These are phyloP conservation scores for Hepsetus odoe DNA, from an alignment of 2,113 vertebrate species.

Conservation along the genomic window DNA sequence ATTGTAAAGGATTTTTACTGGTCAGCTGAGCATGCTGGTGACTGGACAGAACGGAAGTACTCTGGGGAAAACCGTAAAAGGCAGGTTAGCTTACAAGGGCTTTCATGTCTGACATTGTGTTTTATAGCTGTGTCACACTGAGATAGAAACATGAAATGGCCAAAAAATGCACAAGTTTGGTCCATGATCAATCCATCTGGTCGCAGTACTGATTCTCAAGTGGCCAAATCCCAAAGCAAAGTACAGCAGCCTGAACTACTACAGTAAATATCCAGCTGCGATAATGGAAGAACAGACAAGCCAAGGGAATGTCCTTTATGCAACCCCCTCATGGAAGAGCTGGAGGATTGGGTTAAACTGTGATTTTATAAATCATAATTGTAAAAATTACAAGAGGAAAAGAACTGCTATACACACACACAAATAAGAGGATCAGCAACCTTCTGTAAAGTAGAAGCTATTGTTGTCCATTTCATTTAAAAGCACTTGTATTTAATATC, in stretches of 20 bases:
- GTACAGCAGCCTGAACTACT: conserved; percentile 53
- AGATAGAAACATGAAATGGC: conserved; percentile 7
- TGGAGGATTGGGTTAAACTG: conserved; percentile 51
- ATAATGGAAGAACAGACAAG: too few relatives aligned
- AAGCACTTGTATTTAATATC: background rate
- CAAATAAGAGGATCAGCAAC: background rate
- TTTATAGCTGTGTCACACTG: conserved; percentile 19
- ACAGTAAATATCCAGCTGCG: too few relatives aligned
- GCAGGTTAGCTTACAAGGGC: background rate
- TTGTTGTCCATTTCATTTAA: background rate
- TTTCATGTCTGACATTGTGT: conserved; percentile 1
- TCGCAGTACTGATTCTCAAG: too few relatives aligned
- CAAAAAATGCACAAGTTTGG: too few relatives aligned
- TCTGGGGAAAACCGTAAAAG: background rate
- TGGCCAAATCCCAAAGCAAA: conserved; percentile 54
- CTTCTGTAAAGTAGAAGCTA: background rate
- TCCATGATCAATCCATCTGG: too few relatives aligned
- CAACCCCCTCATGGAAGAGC: conserved; percentile 53
- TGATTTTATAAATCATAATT: too few relatives aligned
- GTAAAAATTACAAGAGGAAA: too few relatives aligned
- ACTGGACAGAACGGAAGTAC: conserved; percentile 29
- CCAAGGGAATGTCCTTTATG: conserved; percentile 52
- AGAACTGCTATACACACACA: background rate
- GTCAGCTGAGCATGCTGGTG: conserved; percentile 56
- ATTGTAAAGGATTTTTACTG: conserved; percentile 4